phyloP scores from a whole-genome alignment of 1,140 invertebrate species.

The Delia radicum region DNA sequence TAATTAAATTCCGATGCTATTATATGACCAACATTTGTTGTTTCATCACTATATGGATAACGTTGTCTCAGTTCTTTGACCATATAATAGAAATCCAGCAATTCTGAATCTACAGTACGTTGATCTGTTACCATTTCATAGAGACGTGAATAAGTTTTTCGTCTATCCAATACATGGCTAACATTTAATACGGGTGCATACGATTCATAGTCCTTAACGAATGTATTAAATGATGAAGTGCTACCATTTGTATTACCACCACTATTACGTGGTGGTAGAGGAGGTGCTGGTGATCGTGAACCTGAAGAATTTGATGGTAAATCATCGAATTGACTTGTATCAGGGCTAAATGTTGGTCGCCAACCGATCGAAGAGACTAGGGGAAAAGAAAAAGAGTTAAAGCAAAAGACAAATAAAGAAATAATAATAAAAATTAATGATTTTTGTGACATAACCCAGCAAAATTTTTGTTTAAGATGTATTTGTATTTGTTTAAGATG shows the following conservation, averaged over 20 bases:
- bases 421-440: too few species aligned
- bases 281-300: slow-evolving; percentile 48
- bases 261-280: slow-evolving; percentile 61
- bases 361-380: slow-evolving; percentile 60
- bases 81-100: slow-evolving; percentile 79
- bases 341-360: slow-evolving; percentile 49
- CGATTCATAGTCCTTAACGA: not conserved
- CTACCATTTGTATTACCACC: not conserved
- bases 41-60: slow-evolving; percentile 69
- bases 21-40: slow-evolving; percentile 77
- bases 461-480: too few species aligned
- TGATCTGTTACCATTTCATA: slow-evolving; percentile 73
- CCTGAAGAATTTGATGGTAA: not conserved
- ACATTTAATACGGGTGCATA: not conserved
- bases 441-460: too few species aligned
- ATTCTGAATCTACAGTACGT: slow-evolving; percentile 71
- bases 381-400: not conserved
- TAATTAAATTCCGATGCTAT: slow-evolving; percentile 80
- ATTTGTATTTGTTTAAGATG: too few species aligned
- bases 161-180: slow-evolving; percentile 51
- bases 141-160: slow-evolving; percentile 60
- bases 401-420: too few species aligned
- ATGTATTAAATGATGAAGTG: not conserved
- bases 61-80: slow-evolving; percentile 60
- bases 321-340: not conserved